A percentile compares a stretch with the other conserved stretches of the same genome.
Evolutionary conservation across 2,797 vertebrate species (phyloP).

Genomic region (Sebastes minor): DNA sequence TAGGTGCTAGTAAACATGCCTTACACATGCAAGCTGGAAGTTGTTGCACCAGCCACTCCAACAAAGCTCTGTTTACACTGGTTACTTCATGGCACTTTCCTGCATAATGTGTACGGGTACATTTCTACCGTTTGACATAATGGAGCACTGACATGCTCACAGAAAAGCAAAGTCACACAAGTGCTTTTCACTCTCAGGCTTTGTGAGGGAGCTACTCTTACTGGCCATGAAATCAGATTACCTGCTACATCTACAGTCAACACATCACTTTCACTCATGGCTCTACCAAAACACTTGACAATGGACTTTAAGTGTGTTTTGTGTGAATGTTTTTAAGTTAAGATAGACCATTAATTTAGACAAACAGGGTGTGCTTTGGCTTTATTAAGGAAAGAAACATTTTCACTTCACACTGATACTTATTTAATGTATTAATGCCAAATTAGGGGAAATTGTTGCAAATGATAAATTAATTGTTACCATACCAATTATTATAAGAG

Average conservation of each 20-base stretch:
- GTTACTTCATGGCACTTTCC: neutral
- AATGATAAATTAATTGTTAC: neutral
- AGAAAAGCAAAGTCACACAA: slow-evolving; percentile 16
- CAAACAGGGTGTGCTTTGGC: slow-evolving; percentile 1
- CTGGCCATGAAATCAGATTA: slow-evolving; percentile 29
- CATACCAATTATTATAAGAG: neutral
- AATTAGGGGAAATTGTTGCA: neutral
- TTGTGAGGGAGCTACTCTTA: slow-evolving; percentile 14
- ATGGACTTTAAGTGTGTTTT: neutral
- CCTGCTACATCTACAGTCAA: slow-evolving; percentile 20
- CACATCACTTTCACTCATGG: slow-evolving; percentile 14
- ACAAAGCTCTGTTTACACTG: neutral
- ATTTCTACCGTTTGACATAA: neutral
- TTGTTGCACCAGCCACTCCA: neutral
- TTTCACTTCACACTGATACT: neutral
- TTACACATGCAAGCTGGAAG: neutral
- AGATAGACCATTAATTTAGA: slow-evolving; percentile 11
- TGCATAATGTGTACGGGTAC: neutral
- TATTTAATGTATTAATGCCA: neutral
- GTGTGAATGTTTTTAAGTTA: neutral
- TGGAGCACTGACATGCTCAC: neutral
- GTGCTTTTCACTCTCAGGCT: slow-evolving; percentile 7
- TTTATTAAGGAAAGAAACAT: neutral
- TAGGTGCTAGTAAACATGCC: neutral
- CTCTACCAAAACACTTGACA: slow-evolving; percentile 7